Base-by-base conservation (phyloP, 2,797 vertebrate species). In the Triplophysa bombifrons region DNA sequence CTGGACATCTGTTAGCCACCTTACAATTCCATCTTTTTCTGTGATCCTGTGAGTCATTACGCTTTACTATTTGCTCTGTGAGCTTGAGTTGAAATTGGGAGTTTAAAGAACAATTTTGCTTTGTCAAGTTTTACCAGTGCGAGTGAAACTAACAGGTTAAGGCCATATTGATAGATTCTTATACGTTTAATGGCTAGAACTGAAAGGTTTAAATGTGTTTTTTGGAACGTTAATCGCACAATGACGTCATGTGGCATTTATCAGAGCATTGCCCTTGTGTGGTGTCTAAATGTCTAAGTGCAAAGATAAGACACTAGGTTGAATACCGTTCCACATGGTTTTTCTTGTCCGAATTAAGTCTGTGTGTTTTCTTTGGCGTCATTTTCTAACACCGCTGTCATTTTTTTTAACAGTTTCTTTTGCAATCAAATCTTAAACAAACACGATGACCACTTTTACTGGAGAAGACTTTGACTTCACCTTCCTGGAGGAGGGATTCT, bases 401-500 rank as follows among this genome's bases (percentile, higher is more conserved):
- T 80, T 3, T 55, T 3, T 55, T 30, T 64, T 82, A 84, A 11
- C 87, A 95, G 94, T 90, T 95, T 87, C 64, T 76, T 84, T 81
- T 77, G 87, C 66, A 83, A 76, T 84, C 66, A 58, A 86, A 86
- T 78, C 20, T 86, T 80, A 76, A 85, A 51, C 85, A 81, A 83
- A 88, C 76, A 88, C 87, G 70, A 90, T 83, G 97, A 95, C 86
- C 86, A 86, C 82, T 85, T 90, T 92, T 58, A 86, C 82, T 82
- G 87, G 89, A 77, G 91, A 91, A 50, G 94, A 96, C 78, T 92
- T 95, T 89, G 96, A 96, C 73, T 93, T 97, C 87, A 90, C 94
- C 78, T 96, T 98, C 89, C 93, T 99, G 30, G 96, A 99, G 8
- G 98, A 99, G 90, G 98, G 97, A 51, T 99, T 99, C 86, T 94